Evolutionary conservation across 2,888 invertebrate genomes (phyloP).

Genomic region (Spisula solida): DNA sequence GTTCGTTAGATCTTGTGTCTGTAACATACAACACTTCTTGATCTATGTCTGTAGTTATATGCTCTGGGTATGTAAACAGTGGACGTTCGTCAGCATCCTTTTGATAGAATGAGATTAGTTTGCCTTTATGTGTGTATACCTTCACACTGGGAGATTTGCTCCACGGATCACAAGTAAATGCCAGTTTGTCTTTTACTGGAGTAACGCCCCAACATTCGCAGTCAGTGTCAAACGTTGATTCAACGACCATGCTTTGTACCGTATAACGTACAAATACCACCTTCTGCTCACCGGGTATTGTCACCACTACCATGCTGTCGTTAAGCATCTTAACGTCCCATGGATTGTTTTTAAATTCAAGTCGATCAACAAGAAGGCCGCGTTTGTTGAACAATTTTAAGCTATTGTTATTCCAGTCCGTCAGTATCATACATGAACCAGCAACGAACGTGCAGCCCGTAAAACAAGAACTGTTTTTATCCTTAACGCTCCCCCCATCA

Average conservation of each 20-base stretch:
- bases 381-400: constrained; percentile 68
- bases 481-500: constrained; percentile 47
- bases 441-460: constrained; percentile 59
- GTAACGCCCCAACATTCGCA: constrained; percentile 68
- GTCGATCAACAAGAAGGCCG: constrained; percentile 44
- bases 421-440: constrained; percentile 56
- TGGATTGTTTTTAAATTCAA: constrained; percentile 63
- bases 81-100: constrained; percentile 55
- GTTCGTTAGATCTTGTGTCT: constrained; percentile 49
- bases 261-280: constrained; percentile 57
- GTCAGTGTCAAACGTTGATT: constrained; percentile 56
- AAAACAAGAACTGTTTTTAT: constrained; percentile 63
- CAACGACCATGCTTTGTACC: constrained; percentile 43
- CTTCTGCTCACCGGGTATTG: constrained; percentile 63
- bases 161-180: constrained; percentile 68
- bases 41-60: constrained; percentile 57
- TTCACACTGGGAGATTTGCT: constrained; percentile 61
- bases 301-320: constrained; percentile 58
- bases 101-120: constrained; percentile 57
- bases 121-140: constrained; percentile 58
- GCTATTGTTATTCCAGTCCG: constrained; percentile 70
- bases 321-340: constrained; percentile 67
- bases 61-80: constrained; percentile 63
- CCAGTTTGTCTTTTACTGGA: constrained; percentile 55
- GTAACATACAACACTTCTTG: constrained; percentile 56